phyloP scores from a whole-genome alignment of 2,888 invertebrate species.

The Eristalis pertinax region DNA sequence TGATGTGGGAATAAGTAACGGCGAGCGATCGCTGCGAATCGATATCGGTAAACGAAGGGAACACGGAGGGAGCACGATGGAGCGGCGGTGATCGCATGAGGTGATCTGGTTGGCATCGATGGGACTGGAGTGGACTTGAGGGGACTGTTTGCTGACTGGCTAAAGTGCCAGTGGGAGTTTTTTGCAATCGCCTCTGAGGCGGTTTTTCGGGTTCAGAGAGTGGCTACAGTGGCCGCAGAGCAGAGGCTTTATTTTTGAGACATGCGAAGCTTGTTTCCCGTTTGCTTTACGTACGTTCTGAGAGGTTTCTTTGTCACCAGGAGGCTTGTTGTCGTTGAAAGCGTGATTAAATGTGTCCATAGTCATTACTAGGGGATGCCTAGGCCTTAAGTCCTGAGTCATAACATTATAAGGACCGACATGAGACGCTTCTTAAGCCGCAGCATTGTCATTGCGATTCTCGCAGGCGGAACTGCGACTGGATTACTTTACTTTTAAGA shows the following conservation, averaged over 20 bases:
- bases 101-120: slow-evolving; percentile 30
- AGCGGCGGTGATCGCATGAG: slow-evolving; percentile 44
- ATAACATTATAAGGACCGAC: too few relatives aligned
- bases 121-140: neutral
- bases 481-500: too few relatives aligned
- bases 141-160: neutral
- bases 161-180: too few relatives aligned
- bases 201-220: neutral
- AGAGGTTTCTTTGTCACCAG: neutral
- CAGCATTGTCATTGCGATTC: too few relatives aligned
- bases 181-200: neutral
- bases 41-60: slow-evolving; percentile 24
- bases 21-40: neutral
- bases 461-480: too few relatives aligned
- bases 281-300: too few relatives aligned
- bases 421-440: too few relatives aligned
- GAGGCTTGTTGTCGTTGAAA: too few relatives aligned
- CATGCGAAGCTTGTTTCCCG: neutral
- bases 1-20: slow-evolving; percentile 60
- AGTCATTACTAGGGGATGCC: too few relatives aligned
- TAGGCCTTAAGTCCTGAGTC: too few relatives aligned
- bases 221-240: neutral
- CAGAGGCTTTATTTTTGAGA: neutral
- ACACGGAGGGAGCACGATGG: too few relatives aligned
- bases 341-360: too few relatives aligned